A percentile compares a stretch with the other conserved stretches of the same genome.
These are phyloP conservation scores for Phania funesta DNA, from an alignment of 2,888 invertebrate genomes.

Conservation along the genomic window DNA sequence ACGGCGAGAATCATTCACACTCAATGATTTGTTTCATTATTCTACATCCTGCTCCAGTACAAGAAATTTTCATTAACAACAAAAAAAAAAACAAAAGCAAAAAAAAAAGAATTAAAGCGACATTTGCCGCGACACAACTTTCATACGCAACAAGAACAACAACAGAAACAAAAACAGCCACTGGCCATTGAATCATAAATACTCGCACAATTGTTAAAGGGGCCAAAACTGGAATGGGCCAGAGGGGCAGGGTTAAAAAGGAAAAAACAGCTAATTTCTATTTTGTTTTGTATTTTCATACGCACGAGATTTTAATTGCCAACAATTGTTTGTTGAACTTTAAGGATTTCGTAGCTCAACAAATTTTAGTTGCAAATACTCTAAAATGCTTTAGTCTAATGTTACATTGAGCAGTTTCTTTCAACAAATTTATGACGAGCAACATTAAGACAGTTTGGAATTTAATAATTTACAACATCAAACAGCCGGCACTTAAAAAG, in stretches of 20 bases:
- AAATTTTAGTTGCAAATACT: slow-evolving; percentile 35
- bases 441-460: slow-evolving; percentile 34
- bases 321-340: slow-evolving; percentile 64
- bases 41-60: slow-evolving; percentile 67
- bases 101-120: slow-evolving; percentile 71
- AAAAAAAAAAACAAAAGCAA: slow-evolving; percentile 72
- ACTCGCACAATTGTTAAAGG: slow-evolving; percentile 5
- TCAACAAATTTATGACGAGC: slow-evolving; percentile 32
- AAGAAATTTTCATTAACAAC: slow-evolving; percentile 79
- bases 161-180: slow-evolving; percentile 52
- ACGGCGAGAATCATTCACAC: slow-evolving; percentile 74
- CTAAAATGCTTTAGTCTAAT: not conserved
- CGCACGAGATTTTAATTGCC: slow-evolving; percentile 70
- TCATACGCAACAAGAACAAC: slow-evolving; percentile 2
- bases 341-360: slow-evolving; percentile 49
- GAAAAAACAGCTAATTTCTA: slow-evolving; percentile 40
- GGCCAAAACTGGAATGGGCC: not conserved
- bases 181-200: slow-evolving; percentile 57
- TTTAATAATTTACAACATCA: slow-evolving; percentile 45
- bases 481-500: slow-evolving; percentile 54
- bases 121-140: slow-evolving; percentile 65
- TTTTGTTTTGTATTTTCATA: slow-evolving; percentile 46
- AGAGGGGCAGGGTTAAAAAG: not conserved
- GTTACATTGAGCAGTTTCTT: not conserved
- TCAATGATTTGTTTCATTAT: slow-evolving; percentile 79